These are phyloP conservation scores for Eutrigla gurnardus DNA, from an alignment of 2,797 vertebrate species.

Conservation along the genomic window DNA sequence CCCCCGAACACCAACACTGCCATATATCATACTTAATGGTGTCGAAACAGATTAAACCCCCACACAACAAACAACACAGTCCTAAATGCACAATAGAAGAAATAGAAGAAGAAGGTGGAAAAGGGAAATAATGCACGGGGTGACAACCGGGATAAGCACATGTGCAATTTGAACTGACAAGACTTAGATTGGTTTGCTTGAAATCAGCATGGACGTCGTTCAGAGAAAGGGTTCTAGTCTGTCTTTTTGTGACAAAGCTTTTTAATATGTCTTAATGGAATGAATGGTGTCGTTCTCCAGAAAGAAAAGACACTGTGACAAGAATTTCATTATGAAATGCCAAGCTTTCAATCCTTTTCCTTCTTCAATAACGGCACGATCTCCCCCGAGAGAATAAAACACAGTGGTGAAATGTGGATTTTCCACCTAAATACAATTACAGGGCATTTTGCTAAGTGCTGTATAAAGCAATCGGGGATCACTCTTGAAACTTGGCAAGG, in stretches of 20 bases:
- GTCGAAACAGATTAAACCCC: conserved; percentile 33
- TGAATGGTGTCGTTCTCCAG: conserved; percentile 48
- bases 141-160: conserved; percentile 22
- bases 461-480: conserved; percentile 73
- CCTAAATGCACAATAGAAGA: conserved; percentile 16
- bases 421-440: conserved; percentile 81
- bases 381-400: conserved; percentile 60
- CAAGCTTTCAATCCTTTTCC: conserved; percentile 49
- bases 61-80: conserved; percentile 26
- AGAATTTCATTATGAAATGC: conserved; percentile 68
- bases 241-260: conserved; percentile 63
- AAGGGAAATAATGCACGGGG: conserved; percentile 16
- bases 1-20: conserved; percentile 34
- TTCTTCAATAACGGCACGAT: conserved; percentile 60
- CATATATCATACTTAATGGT: conserved; percentile 41
- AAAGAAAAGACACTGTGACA: conserved; percentile 47
- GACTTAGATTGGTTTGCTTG: conserved; percentile 32
- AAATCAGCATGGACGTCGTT: conserved; percentile 33
- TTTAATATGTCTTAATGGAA: conserved; percentile 73
- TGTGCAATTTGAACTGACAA: conserved; percentile 46
- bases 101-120: conserved; percentile 16
- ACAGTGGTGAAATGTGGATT: conserved; percentile 71
- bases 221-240: conserved; percentile 14
- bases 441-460: conserved; percentile 79
- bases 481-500: conserved; percentile 68